Evolutionary conservation across 2,797 vertebrate species (phyloP).

Genomic region (Champsocephalus esox): DNA sequence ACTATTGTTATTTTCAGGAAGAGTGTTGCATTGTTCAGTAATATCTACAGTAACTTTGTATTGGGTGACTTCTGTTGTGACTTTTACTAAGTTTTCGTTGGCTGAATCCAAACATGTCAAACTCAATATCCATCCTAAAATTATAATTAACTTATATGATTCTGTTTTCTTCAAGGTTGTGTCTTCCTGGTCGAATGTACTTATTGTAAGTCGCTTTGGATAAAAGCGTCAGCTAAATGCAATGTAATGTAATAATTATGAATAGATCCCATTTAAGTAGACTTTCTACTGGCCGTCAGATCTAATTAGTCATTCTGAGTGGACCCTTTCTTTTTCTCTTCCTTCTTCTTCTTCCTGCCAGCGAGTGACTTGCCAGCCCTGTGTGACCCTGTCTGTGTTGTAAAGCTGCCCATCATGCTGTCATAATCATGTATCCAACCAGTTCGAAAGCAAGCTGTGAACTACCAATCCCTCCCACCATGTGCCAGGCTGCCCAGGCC

Average conservation of each 20-base stretch:
- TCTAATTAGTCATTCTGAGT: conserved; percentile 65
- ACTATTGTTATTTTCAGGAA: background rate
- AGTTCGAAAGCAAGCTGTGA: conserved; percentile 64
- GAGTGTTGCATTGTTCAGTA: background rate
- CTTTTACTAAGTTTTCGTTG: conserved; percentile 13
- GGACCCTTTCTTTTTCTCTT: conserved; percentile 20
- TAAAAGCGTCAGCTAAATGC: too few relatives aligned
- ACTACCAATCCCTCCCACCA: conserved; percentile 68
- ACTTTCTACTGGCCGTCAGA: conserved; percentile 63
- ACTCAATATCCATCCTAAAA: conserved; percentile 61
- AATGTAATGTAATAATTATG: conserved; percentile 39
- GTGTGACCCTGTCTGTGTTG: conserved; percentile 61
- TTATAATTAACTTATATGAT: conserved; percentile 23
- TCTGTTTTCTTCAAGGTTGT: too few relatives aligned
- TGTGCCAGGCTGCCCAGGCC: conserved; percentile 60
- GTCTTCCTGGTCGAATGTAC: too few relatives aligned
- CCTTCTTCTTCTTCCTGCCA: conserved; percentile 44
- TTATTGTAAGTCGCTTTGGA: too few relatives aligned
- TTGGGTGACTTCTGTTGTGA: background rate
- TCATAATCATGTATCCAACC: conserved; percentile 74
- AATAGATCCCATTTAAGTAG: conserved; percentile 67
- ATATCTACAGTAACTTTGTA: conserved; percentile 3
- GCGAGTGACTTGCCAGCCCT: conserved; percentile 52
- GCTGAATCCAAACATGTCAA: conserved; percentile 41
- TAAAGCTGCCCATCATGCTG: conserved; percentile 73